These are phyloP conservation scores for Apodemus speciosus DNA, from an alignment of 2,113 vertebrate species.

Conservation along the genomic window DNA sequence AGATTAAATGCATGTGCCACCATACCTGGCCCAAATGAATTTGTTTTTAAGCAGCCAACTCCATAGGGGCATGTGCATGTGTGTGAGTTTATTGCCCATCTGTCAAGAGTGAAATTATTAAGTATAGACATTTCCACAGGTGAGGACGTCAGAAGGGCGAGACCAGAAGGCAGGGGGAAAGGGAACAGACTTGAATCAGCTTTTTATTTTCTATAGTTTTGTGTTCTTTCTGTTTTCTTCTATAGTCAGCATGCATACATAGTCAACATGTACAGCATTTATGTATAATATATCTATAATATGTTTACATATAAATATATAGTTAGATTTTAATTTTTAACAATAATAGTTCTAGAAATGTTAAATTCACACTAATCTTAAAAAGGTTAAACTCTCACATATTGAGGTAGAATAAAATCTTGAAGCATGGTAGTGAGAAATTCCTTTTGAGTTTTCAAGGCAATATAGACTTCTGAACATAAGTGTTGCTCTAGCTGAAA, in stretches of 20 bases:
- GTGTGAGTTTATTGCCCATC: background rate
- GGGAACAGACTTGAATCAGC: too few relatives aligned
- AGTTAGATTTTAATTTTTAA: background rate
- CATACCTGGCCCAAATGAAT: background rate
- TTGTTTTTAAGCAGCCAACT: background rate
- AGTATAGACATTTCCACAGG: background rate
- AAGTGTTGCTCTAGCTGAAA: background rate
- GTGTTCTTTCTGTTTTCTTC: conserved; percentile 26
- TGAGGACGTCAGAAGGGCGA: background rate
- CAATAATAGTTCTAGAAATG: background rate
- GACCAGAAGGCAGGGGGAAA: background rate
- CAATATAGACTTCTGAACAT: background rate
- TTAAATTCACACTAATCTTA: background rate
- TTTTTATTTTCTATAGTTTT: background rate
- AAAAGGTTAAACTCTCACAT: conserved; percentile 9
- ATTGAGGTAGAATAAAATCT: background rate
- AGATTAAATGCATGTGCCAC: background rate
- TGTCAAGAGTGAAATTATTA: background rate
- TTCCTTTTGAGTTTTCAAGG: background rate
- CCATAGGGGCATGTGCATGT: background rate
- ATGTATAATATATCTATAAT: too few relatives aligned
- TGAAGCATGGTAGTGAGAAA: background rate
- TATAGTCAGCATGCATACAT: background rate
- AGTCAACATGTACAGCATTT: too few relatives aligned
- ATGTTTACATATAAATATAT: too few relatives aligned